Conservation (phyloP, 2,113 vertebrate genomes). For the Erythrocercus mccallii region DNA sequence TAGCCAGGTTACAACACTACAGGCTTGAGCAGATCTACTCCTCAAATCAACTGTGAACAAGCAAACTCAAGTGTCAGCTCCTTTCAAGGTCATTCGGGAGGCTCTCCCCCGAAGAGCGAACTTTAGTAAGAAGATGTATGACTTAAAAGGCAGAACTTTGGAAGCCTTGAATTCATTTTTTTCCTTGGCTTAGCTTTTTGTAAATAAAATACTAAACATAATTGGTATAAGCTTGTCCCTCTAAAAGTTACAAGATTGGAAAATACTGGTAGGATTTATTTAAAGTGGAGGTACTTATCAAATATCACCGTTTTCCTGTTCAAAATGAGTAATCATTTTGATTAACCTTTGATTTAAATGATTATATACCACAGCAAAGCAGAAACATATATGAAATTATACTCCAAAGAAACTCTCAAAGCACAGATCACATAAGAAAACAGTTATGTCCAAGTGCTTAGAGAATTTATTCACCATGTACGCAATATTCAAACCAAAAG, state of each 20-base stretch:
- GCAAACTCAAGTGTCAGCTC: conserved; percentile 13
- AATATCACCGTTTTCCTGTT: conserved; percentile 47
- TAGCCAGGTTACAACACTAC: conserved; percentile 1
- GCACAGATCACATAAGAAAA: conserved; percentile 21
- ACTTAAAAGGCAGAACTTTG: background rate
- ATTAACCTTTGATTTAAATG: conserved; percentile 60
- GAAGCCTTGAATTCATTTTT: background rate
- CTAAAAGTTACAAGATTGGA: conserved; percentile 22
- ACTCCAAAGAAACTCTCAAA: conserved; percentile 16
- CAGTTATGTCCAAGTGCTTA: conserved; percentile 5
- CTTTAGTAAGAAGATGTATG: conserved; percentile 3
- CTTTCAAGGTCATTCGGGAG: background rate
- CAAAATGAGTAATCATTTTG: conserved; percentile 54
- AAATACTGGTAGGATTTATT: conserved; percentile 50
- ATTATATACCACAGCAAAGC: conserved; percentile 48
- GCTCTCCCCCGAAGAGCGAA: background rate
- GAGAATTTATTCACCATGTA: background rate
- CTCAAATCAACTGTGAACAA: conserved; percentile 39
- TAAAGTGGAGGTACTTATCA: conserved; percentile 41
- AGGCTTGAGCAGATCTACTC: conserved; percentile 27
- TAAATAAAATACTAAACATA: conserved; percentile 34
- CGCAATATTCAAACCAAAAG: background rate
- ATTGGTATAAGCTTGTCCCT: conserved; percentile 7
- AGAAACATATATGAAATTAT: conserved; percentile 44
- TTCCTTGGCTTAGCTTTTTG: background rate